Evolutionary conservation across 2,888 invertebrate genomes (phyloP), one percentile per base, ranked within the genome.

Genomic region (Mythimna vitellina): DNA sequence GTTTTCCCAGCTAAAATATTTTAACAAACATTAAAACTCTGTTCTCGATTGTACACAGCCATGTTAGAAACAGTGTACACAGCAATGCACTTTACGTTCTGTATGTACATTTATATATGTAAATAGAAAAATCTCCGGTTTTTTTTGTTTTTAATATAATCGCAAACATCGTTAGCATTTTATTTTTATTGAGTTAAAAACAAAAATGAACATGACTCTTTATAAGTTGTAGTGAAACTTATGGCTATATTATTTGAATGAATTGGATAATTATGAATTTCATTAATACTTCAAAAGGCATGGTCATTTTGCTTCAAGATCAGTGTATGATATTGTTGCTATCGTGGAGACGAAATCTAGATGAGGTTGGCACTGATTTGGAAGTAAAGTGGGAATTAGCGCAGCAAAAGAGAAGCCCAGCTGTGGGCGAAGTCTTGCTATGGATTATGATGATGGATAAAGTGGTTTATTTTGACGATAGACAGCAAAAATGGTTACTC

Each of bases 1-100:
- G 42, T 69, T 60, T 10, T 60, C 29, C 9, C 12, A n/a, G 14
- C 42, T 42, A 70, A 60, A 70, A 81, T 66, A 66, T 76, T 76
- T 70, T 65, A 67, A 57, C 25, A 22, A 46, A 35, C 65, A 68
- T 72, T 68, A 70, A 70, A 80, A 77, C 66, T 58, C 58, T 73
- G 53, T 73, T 73, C 66, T 57, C 73, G 70, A 76, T 67, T 84
- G 66, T 84, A 75, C 75, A 51, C 68, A 63, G 35, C 84, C 29
- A 66, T 83, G 75, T 85, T 80, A 73, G 72, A 22, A 85, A 61
- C 60, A 69, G 72, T 73, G 71, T 78, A 84, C 83, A 84, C 83
- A 76, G 42, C 75, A 82, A 76, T 85, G 83, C 83, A 84, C 83
- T 84, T 78, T 82, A 70, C 51, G 62, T 64, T 69, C 56, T 51